Percentiles rank a stretch among this genome's conserved stretches.
phyloP scores from a whole-genome alignment of 2,888 invertebrate genomes.

The Cabera pusaria region DNA sequence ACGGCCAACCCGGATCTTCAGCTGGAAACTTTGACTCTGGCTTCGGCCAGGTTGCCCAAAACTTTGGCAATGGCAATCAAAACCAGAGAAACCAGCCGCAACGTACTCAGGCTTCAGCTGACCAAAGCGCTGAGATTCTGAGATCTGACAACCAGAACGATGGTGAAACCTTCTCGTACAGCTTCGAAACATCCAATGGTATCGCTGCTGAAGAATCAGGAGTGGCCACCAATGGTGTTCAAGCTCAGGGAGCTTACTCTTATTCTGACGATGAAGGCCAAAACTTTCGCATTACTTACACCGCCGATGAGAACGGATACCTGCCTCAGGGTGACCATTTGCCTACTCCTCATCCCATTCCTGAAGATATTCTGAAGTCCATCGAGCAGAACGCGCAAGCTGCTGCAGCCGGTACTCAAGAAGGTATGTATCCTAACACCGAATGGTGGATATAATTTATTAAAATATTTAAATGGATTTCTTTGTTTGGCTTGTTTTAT shows the following conservation, averaged over 20 bases:
- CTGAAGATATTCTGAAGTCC: slow-evolving; percentile 70
- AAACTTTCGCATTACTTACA: slow-evolving; percentile 64
- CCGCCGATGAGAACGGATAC: slow-evolving; percentile 75
- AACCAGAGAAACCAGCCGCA: slow-evolving; percentile 49
- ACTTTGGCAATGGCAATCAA: slow-evolving; percentile 33
- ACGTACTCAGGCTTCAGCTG: slow-evolving; percentile 63
- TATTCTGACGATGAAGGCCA: slow-evolving; percentile 76
- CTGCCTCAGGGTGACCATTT: slow-evolving; percentile 69
- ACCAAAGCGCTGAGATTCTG: slow-evolving; percentile 64
- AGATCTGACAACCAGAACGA: slow-evolving; percentile 68
- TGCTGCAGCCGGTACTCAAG: slow-evolving; percentile 73
- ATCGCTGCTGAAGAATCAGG: slow-evolving; percentile 74
- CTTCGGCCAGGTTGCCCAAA: slow-evolving; percentile 20
- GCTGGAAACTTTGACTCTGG: slow-evolving; percentile 20
- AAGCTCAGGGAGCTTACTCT: slow-evolving; percentile 67
- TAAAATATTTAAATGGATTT: no score
- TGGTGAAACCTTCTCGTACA: slow-evolving; percentile 66
- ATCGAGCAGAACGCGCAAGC: slow-evolving; percentile 70
- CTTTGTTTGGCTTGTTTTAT: no score
- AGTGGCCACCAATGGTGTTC: slow-evolving; percentile 69
- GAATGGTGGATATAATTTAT: no score
- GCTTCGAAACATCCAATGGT: slow-evolving; percentile 74
- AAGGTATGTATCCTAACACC: no score
- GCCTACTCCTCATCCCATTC: slow-evolving; percentile 74
- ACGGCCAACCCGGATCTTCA: slow-evolving; percentile 29